These are phyloP conservation scores for Marisa cornuarietis DNA, from an alignment of 1,140 invertebrate genomes.

Conservation along the genomic window DNA sequence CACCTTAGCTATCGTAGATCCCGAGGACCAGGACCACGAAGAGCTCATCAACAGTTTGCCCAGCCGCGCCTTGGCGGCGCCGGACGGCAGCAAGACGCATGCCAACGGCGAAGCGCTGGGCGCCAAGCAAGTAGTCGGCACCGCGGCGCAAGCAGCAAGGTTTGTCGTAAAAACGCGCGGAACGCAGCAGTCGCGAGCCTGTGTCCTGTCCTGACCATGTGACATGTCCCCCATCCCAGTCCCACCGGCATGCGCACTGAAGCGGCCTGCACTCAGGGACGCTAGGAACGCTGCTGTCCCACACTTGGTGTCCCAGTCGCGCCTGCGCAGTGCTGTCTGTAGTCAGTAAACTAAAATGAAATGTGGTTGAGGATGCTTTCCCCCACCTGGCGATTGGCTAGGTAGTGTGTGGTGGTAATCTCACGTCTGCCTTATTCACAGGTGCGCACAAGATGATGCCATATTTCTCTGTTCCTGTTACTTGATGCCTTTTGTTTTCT, in stretches of 20 bases:
- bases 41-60: conserved; percentile 56
- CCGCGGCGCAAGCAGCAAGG: conserved; percentile 58
- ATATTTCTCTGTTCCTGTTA: too few species aligned
- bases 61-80: conserved; percentile 38
- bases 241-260: neutral
- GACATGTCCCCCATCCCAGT: too few species aligned
- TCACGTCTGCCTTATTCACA: too few species aligned
- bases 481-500: too few species aligned
- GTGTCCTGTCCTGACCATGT: conserved; percentile 49
- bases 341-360: neutral
- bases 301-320: too few species aligned
- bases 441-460: too few species aligned
- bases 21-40: conserved; percentile 63
- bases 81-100: conserved; percentile 21
- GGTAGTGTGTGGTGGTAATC: too few species aligned
- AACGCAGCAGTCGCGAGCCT: conserved; percentile 59
- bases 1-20: conserved; percentile 89
- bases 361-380: neutral
- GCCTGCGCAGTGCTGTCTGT: neutral
- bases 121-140: conserved; percentile 51
- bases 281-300: too few species aligned
- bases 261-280: neutral
- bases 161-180: conserved; percentile 60
- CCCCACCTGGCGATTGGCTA: too few species aligned
- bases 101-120: conserved; percentile 43